Conservation (phyloP, 2,888 invertebrate species). For the Spodoptera littoralis region DNA sequence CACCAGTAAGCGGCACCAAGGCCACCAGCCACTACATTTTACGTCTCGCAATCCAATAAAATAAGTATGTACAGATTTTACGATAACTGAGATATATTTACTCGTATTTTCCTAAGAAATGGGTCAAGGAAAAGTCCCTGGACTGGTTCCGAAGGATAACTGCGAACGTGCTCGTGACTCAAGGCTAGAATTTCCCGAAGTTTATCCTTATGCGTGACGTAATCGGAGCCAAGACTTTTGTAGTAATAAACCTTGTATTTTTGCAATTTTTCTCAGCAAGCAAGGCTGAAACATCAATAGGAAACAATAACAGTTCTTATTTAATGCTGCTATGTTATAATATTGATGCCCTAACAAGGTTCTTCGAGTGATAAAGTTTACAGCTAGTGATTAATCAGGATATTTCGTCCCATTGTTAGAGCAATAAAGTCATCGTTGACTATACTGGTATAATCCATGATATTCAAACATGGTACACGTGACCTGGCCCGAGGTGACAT, state of each 20-base stretch:
- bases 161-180: conserved; percentile 44
- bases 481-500: conserved; percentile 64
- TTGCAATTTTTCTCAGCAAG: conserved; percentile 4
- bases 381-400: conserved; percentile 32
- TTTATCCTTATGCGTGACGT: conserved; percentile 52
- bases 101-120: conserved; percentile 51
- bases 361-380: conserved; percentile 38
- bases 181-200: conserved; percentile 49
- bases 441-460: conserved; percentile 52
- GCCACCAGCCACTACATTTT: conserved; percentile 21
- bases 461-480: conserved; percentile 60
- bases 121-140: conserved; percentile 73
- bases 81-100: conserved; percentile 26
- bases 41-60: conserved; percentile 38
- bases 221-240: conserved; percentile 17
- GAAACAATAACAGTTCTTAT: too few species aligned
- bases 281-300: neutral
- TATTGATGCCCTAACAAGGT: conserved; percentile 23
- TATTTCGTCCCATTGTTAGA: conserved; percentile 39
- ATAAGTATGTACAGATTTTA: conserved; percentile 36
- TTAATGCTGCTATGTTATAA: neutral
- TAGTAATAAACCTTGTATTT: conserved; percentile 23
- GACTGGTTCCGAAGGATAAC: conserved; percentile 53
- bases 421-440: conserved; percentile 51
- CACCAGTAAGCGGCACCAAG: conserved; percentile 30